Conservation (phyloP, 2,797 vertebrate genomes). For the Cryptoprocta ferox region DNA sequence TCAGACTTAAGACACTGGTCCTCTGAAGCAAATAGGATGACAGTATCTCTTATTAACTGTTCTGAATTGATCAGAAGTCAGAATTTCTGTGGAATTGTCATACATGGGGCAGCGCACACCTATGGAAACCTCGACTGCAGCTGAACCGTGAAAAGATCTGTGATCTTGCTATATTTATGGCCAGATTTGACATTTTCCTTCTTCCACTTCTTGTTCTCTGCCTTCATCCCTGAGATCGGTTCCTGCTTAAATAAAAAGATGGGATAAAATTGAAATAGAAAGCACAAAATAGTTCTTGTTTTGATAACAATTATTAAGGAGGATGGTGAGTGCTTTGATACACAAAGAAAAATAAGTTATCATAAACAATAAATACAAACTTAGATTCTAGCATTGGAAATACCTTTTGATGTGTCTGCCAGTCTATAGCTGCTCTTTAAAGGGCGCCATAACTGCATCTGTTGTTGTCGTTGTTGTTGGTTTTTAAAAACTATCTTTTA, state of each 20-base stretch:
- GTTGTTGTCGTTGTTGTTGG: neutral
- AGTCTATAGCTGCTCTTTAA: neutral
- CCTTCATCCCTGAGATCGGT: neutral
- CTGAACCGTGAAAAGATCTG: neutral
- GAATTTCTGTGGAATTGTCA: neutral
- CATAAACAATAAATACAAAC: neutral
- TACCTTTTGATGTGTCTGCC: neutral
- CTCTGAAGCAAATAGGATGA: neutral
- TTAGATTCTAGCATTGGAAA: neutral
- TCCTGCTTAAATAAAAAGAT: conserved; percentile 37
- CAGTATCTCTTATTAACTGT: neutral
- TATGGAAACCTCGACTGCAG: neutral
- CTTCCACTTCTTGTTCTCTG: neutral
- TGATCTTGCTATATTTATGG: neutral
- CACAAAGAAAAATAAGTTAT: conserved; percentile 47
- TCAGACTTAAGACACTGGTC: neutral
- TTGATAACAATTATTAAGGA: neutral
- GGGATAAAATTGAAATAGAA: conserved; percentile 1
- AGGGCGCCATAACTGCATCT: neutral
- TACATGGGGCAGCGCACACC: neutral
- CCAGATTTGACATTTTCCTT: neutral
- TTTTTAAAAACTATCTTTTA: neutral
- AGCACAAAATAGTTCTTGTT: conserved; percentile 3
- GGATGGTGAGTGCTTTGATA: neutral
- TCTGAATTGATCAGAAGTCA: conserved; percentile 5